phyloP scores from a whole-genome alignment of 2,888 invertebrate species.

The Macropis europaea region DNA sequence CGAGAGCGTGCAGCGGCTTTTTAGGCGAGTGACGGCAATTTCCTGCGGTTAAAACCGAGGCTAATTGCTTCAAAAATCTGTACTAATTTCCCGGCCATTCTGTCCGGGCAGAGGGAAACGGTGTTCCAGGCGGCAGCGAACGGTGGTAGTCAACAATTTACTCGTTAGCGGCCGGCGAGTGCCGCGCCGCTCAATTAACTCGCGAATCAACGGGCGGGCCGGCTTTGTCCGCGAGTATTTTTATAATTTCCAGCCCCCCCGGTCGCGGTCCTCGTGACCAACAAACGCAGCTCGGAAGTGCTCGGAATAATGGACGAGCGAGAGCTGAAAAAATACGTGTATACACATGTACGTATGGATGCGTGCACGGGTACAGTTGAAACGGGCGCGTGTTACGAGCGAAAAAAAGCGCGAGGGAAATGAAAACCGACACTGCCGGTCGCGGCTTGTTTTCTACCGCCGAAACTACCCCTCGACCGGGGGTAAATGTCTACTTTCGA shows the following conservation, averaged over 20 bases:
- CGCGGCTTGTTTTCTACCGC: constrained; percentile 50
- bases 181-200: constrained; percentile 76
- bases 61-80: constrained; percentile 72
- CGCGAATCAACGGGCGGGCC: constrained; percentile 67
- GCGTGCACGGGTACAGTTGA: no score
- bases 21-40: constrained; percentile 66
- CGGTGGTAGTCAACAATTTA: constrained; percentile 73
- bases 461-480: constrained; percentile 28
- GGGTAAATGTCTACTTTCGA: constrained; percentile 59
- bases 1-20: constrained; percentile 24
- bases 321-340: neutral
- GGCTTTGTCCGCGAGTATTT: constrained; percentile 69
- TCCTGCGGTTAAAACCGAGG: constrained; percentile 69
- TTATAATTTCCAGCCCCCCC: constrained; percentile 62
- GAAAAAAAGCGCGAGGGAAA: constrained; percentile 55
- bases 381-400: constrained; percentile 15
- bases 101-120: constrained; percentile 13
- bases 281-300: constrained; percentile 50
- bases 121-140: constrained; percentile 36
- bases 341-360: no score
- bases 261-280: constrained; percentile 57
- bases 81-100: constrained; percentile 65
- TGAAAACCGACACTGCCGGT: constrained; percentile 57
- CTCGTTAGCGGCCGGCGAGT: constrained; percentile 75
- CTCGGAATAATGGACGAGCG: constrained; percentile 47